Base-by-base conservation (phyloP, 1,140 invertebrate genomes). In the Zophobas morio region DNA sequence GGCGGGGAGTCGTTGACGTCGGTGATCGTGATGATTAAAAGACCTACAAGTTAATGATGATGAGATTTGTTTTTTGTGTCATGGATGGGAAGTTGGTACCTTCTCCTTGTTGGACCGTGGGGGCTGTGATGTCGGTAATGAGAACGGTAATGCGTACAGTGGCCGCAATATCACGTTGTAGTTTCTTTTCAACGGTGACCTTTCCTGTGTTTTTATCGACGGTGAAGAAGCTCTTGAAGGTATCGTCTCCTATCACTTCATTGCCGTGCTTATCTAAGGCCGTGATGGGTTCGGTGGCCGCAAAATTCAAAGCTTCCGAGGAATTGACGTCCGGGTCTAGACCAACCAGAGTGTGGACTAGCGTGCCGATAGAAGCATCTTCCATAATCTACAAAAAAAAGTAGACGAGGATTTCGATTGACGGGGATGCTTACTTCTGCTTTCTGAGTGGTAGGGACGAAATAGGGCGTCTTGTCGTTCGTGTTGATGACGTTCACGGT, bases 381-480 rank as follows among this genome's bases (percentile, higher is more conserved):
- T 95, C 94, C 1, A 93, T 92, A 1, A 92, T 88, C 88, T 89
- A 76, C 20, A 56, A 37, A 54, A 36, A 1, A 56, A 54, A 73
- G 56, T 53, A 42, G 49, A 2, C 6, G 33, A 54, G 20, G 35
- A 20, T 20, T 20, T 20, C 20, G 20, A 20, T 20, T 20, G 49
- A 2, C 6, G 33, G 39, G 20, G 35, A 5, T 37, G 36, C 72
- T 81, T 84, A 96, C 94, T 84, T 95, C 93, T 0, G 94, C 93
- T 80, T 94, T 89, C 85, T 97, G 96, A 1, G 92, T 93, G 47
- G 90, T 86, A 0, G 96, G 96, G 1, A 90, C 91, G 84, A 99
- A 97, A 82, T 93, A 93, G 0, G 97, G 97, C 77, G 92, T 89
- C 85, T 97, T 97, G 84, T 97, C 94, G 84, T 98, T 98, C 37